Conservation (phyloP, 2,113 vertebrate genomes). For the Dasyurus viverrinus region DNA sequence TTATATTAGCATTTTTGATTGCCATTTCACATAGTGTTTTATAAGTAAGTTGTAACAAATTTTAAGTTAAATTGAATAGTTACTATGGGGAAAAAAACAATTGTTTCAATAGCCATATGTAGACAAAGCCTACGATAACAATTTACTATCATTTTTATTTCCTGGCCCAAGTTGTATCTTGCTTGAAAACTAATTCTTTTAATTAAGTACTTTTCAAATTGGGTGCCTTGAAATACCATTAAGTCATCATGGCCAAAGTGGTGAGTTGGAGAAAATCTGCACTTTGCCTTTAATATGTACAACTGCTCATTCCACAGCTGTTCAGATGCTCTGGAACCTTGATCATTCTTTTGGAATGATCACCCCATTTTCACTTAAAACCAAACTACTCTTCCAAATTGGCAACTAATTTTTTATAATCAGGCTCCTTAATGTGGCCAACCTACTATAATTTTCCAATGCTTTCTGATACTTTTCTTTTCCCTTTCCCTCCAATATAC, state of each 20-base stretch:
- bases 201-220: not conserved
- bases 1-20: not conserved
- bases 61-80: not conserved
- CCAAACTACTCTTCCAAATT: not conserved
- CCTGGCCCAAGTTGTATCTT: constrained; percentile 3
- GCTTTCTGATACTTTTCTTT: not conserved
- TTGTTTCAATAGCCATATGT: not conserved
- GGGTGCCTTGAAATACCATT: not conserved
- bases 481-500: not conserved
- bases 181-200: not conserved
- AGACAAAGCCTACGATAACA: not conserved
- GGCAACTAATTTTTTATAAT: not conserved
- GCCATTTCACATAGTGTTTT: not conserved
- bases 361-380: not conserved
- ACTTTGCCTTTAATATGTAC: not conserved
- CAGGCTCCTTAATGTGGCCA: not conserved
- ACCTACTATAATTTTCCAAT: not conserved
- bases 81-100: not conserved
- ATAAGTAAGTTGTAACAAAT: not conserved
- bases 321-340: not conserved
- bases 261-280: not conserved
- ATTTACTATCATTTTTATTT: not conserved
- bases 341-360: not conserved
- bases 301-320: not conserved
- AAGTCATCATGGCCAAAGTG: not conserved